Base-by-base conservation (phyloP, 2,797 vertebrate genomes). In the Sibirionetta formosa region DNA sequence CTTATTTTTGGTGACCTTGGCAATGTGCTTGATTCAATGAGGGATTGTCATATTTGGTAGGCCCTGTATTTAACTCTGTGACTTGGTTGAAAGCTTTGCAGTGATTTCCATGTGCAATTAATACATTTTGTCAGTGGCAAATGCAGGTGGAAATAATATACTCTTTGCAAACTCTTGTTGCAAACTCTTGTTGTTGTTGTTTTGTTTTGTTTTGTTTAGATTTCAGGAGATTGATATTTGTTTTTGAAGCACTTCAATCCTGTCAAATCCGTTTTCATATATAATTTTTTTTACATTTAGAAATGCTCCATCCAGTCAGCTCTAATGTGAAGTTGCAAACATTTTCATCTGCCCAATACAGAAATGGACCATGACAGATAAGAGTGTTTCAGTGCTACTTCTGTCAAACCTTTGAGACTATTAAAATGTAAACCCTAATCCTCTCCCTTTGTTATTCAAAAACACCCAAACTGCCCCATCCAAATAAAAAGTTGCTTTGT, bases 71-170 rank as follows among this genome's bases (percentile, higher is more conserved):
- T 93, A 94, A 95, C 94, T 87, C 70, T 69, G 46, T 8, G 20
- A 53, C 68, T 86, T 35, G n/a, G n/a, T 40, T 86, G 76, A 96
- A 95, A 93, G 87, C 65, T 92, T 86, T 88, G 93, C 88, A 88
- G 93, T 92, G 94, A 96, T 97, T 97, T 97, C 91, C 70, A 93
- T 64, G 89, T 60, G 84, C 91, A 97, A 97, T 97, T 97, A 97
- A 96, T 96, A 42, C 2, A 0, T 91, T 95, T 91, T 93, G 84
- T 88, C 77, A 71, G 89, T 27, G 29, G 72, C 82, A 70, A 87
- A 75, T 7, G 50, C 54, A 0, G 76, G 85, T 83, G 65, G 86
- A 42, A 90, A 94, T 95, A 93, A 94, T 90, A 29, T 1, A 82
- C 66, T 75, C 18, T 8, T 96, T 96, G 85, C 58, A 36, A 29